These are phyloP conservation scores for Cataglyphis rosenhaueri DNA, from an alignment of 2,888 invertebrate species.

Conservation along the genomic window DNA sequence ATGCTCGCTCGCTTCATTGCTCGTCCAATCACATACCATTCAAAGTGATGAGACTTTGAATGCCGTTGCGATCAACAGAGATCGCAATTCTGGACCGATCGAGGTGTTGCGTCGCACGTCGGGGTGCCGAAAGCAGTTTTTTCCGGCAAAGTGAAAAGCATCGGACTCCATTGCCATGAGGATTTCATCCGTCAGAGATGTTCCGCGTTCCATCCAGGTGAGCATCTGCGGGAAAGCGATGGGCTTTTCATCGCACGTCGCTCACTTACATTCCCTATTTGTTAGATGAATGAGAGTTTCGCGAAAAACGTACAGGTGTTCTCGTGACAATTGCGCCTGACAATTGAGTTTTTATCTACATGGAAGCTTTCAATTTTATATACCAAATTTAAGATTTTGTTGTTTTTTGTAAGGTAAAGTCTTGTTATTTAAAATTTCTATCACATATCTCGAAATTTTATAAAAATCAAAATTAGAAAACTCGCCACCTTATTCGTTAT, in stretches of 20 bases:
- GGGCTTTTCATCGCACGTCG: slow-evolving; percentile 2
- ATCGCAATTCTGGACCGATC: slow-evolving; percentile 58
- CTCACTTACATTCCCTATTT: neutral
- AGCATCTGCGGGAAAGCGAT: neutral
- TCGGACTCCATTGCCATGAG: slow-evolving; percentile 5
- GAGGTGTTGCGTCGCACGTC: slow-evolving; percentile 57
- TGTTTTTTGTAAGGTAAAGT: neutral
- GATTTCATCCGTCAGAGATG: neutral
- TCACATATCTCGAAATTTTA: neutral
- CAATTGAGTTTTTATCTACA: neutral
- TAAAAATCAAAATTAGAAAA: neutral
- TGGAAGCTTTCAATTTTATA: neutral
- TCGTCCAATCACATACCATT: slow-evolving; percentile 81
- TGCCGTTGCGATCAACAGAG: slow-evolving; percentile 78
- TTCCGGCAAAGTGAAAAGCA: slow-evolving; percentile 41
- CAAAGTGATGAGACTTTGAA: slow-evolving; percentile 78
- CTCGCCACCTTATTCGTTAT: neutral
- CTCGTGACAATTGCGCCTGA: neutral
- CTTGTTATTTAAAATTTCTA: neutral
- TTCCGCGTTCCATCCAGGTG: neutral
- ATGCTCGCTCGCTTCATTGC: slow-evolving; percentile 76
- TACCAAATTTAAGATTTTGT: neutral
- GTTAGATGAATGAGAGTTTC: neutral
- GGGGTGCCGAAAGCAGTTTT: slow-evolving; percentile 57
- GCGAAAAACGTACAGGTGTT: neutral